Conservation (phyloP, 2,888 invertebrate genomes). For the Eristalinus sepulchralis region DNA sequence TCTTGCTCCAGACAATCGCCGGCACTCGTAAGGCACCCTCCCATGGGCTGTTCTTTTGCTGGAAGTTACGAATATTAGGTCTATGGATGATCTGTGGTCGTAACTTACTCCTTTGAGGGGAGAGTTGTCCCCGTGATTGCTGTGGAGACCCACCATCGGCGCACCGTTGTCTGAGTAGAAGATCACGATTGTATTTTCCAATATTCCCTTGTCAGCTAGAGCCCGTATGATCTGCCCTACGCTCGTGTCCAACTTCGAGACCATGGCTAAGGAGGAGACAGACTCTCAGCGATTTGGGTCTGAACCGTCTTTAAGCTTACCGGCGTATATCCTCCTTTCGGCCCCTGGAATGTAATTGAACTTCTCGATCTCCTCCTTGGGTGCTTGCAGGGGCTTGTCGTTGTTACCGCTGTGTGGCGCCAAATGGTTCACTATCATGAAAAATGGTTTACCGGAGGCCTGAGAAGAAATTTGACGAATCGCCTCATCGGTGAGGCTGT, state of each 20-base stretch:
- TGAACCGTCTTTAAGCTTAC: constrained; percentile 77
- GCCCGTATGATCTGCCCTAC: constrained; percentile 89
- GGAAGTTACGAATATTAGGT: not conserved
- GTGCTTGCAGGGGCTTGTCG: constrained; percentile 87
- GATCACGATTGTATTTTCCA: constrained; percentile 91
- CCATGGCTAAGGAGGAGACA: constrained; percentile 85
- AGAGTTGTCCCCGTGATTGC: constrained; percentile 89
- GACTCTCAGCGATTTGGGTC: not conserved
- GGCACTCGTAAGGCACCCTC: constrained; percentile 92
- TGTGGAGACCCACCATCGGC: constrained; percentile 86
- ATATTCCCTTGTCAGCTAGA: constrained; percentile 85
- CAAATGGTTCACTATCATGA: constrained; percentile 89
- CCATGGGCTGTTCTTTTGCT: constrained; percentile 90
- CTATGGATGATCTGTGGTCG: not conserved
- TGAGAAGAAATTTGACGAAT: constrained; percentile 84
- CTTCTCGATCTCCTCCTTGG: constrained; percentile 85
- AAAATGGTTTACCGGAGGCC: constrained; percentile 85
- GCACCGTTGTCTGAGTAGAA: constrained; percentile 95
- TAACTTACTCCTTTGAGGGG: constrained; percentile 88
- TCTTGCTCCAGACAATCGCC: constrained; percentile 88
- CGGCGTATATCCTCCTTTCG: constrained; percentile 86
- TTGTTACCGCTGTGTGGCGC: constrained; percentile 90
- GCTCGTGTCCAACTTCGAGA: constrained; percentile 91
- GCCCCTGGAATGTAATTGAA: constrained; percentile 86
- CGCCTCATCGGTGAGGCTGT: constrained; percentile 86